These are phyloP conservation scores for Galerucella pusilla DNA, from an alignment of 2,888 invertebrate species.

Conservation along the genomic window DNA sequence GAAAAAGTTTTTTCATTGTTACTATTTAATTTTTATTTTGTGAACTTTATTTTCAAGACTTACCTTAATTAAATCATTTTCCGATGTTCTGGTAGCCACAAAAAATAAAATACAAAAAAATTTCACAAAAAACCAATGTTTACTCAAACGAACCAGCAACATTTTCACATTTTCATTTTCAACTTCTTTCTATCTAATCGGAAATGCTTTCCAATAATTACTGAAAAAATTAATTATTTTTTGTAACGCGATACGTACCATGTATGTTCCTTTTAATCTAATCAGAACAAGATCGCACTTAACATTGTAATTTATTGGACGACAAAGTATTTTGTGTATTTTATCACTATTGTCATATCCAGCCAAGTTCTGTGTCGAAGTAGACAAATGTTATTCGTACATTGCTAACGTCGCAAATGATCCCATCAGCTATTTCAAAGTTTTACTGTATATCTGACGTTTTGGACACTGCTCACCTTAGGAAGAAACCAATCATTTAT, in stretches of 20 bases:
- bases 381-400: neutral
- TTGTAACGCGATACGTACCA: constrained; percentile 32
- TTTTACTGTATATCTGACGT: too few species aligned
- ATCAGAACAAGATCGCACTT: constrained; percentile 28
- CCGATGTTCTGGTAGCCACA: constrained; percentile 22
- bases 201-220: constrained; percentile 14
- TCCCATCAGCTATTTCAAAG: too few species aligned
- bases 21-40: neutral
- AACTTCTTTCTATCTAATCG: constrained; percentile 13
- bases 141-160: constrained; percentile 21
- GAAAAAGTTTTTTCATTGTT: too few species aligned
- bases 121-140: constrained; percentile 32
- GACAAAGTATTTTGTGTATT: neutral
- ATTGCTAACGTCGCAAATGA: too few species aligned
- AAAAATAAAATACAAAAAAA: constrained; percentile 29
- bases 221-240: constrained; percentile 38
- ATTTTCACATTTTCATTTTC: constrained; percentile 30
- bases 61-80: constrained; percentile 19
- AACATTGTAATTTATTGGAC: constrained; percentile 5
- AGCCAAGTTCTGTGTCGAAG: neutral
- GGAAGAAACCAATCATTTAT: too few species aligned
- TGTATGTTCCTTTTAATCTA: constrained; percentile 41
- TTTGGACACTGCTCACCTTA: too few species aligned
- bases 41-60: neutral
- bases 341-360: neutral